A percentile compares a stretch with the other conserved stretches of the same genome.
Conservation (phyloP, 2,888 invertebrate genomes). For the Drosophila kokeensis region DNA sequence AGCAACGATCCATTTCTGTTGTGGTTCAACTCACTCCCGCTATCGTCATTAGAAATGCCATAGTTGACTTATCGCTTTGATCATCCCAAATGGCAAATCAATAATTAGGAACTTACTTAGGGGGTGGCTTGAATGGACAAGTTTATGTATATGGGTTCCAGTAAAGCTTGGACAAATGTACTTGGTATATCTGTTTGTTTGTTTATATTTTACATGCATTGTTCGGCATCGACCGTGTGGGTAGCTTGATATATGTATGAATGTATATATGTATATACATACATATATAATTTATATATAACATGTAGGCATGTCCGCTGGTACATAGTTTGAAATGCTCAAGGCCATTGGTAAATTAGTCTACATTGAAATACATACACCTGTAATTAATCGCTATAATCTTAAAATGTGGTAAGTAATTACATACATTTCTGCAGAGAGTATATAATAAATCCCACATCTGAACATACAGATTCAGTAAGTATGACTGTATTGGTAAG, state of each 20-base stretch:
- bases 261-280: neutral
- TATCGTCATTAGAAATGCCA: conserved; percentile 4
- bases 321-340: conserved; percentile 11
- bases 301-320: neutral
- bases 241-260: conserved; percentile 1
- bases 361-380: neutral
- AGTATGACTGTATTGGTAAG: neutral
- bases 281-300: neutral
- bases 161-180: neutral
- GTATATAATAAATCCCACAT: neutral
- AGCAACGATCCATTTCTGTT: neutral
- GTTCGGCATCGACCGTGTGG: conserved; percentile 21
- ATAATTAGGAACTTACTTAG: neutral
- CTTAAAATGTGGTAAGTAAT: neutral
- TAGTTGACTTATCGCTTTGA: neutral
- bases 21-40: neutral
- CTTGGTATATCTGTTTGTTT: neutral
- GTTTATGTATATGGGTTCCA: neutral
- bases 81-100: conserved; percentile 8
- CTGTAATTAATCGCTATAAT: neutral
- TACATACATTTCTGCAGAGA: neutral
- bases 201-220: neutral
- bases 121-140: neutral
- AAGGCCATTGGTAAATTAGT: conserved; percentile 5
- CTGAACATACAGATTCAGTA: neutral